Evolutionary conservation across 2,113 vertebrate genomes (phyloP), one percentile per base, ranked within the genome.

Genomic region (Desmodus rotundus): DNA sequence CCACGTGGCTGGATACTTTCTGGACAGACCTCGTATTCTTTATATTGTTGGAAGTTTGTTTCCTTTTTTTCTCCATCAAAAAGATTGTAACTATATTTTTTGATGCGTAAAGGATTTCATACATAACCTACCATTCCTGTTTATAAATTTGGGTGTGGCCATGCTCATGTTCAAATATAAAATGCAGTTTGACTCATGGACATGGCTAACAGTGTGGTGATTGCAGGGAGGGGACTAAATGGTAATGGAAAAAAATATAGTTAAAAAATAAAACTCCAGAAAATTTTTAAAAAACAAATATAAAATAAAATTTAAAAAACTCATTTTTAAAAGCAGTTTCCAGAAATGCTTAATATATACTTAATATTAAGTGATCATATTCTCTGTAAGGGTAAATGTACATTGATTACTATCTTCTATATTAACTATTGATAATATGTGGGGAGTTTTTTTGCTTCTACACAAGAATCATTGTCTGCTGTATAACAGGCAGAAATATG

Each of bases 371-470:
- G 68, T 74, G 43, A 3, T 73, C 65, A 93, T 72, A 45, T 73
- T 94, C 81, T 96, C 41, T 65, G 9, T 86, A 54, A 87, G 26
- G 22, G 8, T 84, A 87, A 83, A 47, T 58, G 14, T 90, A 58
- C 10, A 28, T 81, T 73, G 17, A 87, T 87, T 87, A 9, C 26
- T 19, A 47, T 45, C 9, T 47, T 91, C 15, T 87, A 0, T 92
- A n/a, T 95, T 96, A 94, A 91, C 81, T 93, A 52, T 89, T 84
- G 41, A 87, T 56, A 50, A 61, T 82, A n/a, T n/a, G n/a, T n/a
- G n/a, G n/a, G n/a, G n/a, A n/a, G n/a, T n/a, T 77, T 76, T 95
- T 89, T 43, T 16, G 4, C 45, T 3, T 88, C 17, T 89, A 28
- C 36, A 16, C 31, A 58, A 63, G 33, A 89, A 87, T 56, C 36